Evolutionary conservation across 2,888 invertebrate species (phyloP), one percentile per base, ranked within the genome.

Genomic region (Nemurella pictetii): DNA sequence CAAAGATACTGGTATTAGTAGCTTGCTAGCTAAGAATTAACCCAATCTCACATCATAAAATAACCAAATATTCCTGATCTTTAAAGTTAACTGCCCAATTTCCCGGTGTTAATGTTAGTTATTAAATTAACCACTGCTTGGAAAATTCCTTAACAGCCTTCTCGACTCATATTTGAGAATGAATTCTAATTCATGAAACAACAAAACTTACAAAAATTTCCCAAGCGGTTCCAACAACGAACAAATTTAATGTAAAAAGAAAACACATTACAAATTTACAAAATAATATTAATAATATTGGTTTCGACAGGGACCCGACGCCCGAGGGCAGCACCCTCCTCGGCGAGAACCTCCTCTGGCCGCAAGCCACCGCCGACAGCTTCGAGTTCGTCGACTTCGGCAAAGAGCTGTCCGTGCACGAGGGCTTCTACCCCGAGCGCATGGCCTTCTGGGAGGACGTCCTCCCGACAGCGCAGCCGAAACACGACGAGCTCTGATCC

Each of bases 391-490:
- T 86, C 25, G 85, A 86, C 26, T 84, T 86, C 20, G 83, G 36
- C 26, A 83, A 77, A 3, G 27, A 85, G 27, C 29, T 85, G 15
- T 82, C 78, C 25, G 80, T 86, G 5, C 28, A 80, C 27, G 83
- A 81, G 12, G 80, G 75, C 30, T 86, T 86, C 72, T 86, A 85
- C 55, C 75, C 75, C 0, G 83, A 85, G 20, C 85, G 86, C 30
- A 86, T 86, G 73, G 82, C 80, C 12, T 85, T 86, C 26, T 86
- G 86, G 86, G 86, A 86, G 2, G 29, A 82, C 26, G 55, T 82
- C 28, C 26, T 75, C 28, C 27, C 28, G 15, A 75, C 75, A 25
- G 1, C 75, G 25, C 12, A 75, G 75, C 7, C 75, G 0, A 75
- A 75, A 75, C 28, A 28, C n/a, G 27, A 75, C 5, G 28, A 75